Conservation (phyloP, 2,888 invertebrate species). For the Cheilosia vernalis region DNA sequence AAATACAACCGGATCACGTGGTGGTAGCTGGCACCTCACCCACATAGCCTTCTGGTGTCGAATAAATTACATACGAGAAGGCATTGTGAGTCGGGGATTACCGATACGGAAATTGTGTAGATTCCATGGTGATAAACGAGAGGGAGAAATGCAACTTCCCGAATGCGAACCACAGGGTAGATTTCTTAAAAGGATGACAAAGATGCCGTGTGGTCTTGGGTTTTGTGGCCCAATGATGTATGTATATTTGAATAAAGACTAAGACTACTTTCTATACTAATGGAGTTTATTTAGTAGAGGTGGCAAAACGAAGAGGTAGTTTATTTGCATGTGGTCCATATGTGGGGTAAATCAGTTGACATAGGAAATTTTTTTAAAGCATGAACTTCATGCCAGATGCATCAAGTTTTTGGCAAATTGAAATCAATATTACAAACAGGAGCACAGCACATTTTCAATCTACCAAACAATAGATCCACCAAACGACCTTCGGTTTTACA, state of each 20-base stretch:
- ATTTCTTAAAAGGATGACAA: slow-evolving; percentile 42
- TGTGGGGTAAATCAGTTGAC: neutral
- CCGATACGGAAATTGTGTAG: slow-evolving; percentile 21
- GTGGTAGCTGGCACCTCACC: neutral
- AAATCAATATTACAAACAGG: neutral
- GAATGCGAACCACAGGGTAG: slow-evolving; percentile 2
- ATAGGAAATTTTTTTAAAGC: neutral
- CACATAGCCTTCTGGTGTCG: slow-evolving; percentile 14
- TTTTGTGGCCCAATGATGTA: neutral
- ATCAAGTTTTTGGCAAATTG: neutral
- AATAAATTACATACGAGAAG: slow-evolving; percentile 42
- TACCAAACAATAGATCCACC: too few relatives aligned
- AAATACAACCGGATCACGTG: neutral
- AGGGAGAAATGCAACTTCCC: slow-evolving; percentile 26
- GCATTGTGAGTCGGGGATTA: slow-evolving; percentile 6
- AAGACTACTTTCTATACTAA: slow-evolving; percentile 9
- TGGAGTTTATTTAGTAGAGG: neutral
- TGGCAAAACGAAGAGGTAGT: slow-evolving; percentile 4
- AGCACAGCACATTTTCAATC: too few relatives aligned
- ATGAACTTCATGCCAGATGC: neutral
- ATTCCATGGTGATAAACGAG: slow-evolving; percentile 4
- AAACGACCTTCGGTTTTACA: too few relatives aligned
- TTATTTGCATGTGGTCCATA: slow-evolving; percentile 3
- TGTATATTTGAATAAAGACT: slow-evolving; percentile 34
- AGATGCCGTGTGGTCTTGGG: slow-evolving; percentile 14